Conservation (phyloP, 2,888 invertebrate genomes). For the Gordius sp. region DNA sequence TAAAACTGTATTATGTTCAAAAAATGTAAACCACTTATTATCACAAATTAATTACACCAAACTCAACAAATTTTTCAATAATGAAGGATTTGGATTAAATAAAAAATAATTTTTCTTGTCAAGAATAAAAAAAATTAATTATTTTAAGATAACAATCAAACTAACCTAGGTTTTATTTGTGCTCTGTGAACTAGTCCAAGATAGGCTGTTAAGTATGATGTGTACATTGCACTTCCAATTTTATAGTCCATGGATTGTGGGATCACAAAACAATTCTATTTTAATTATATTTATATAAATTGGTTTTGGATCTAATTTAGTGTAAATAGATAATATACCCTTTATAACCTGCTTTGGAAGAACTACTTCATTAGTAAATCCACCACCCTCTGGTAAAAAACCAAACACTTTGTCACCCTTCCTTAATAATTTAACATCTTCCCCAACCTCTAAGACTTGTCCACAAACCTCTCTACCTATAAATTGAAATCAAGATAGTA, state of each 20-base stretch:
- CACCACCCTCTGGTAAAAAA: conserved; percentile 9
- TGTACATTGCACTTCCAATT: not conserved
- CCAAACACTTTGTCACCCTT: conserved; percentile 7
- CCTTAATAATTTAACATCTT: not conserved
- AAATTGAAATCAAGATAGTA: not conserved
- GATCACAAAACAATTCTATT: conserved; percentile 5
- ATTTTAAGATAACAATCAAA: no score
- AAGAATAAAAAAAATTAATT: no score
- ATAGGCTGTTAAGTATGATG: conserved; percentile 13
- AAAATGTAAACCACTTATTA: no score
- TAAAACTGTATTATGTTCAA: no score
- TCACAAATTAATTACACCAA: no score
- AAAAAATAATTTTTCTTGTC: no score
- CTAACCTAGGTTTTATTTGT: not conserved
- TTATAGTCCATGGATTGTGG: conserved; percentile 9
- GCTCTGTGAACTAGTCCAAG: conserved; percentile 6
- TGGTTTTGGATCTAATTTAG: no score
- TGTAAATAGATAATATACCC: no score
- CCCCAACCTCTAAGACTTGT: not conserved
- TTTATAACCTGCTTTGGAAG: not conserved
- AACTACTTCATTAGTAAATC: not conserved
- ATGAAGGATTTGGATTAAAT: no score
- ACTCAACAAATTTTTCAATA: no score
- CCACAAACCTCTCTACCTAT: conserved; percentile 12
- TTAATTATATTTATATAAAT: not conserved